Evolutionary conservation across 1,140 invertebrate species (phyloP).

Genomic region (Radopholus similis): DNA sequence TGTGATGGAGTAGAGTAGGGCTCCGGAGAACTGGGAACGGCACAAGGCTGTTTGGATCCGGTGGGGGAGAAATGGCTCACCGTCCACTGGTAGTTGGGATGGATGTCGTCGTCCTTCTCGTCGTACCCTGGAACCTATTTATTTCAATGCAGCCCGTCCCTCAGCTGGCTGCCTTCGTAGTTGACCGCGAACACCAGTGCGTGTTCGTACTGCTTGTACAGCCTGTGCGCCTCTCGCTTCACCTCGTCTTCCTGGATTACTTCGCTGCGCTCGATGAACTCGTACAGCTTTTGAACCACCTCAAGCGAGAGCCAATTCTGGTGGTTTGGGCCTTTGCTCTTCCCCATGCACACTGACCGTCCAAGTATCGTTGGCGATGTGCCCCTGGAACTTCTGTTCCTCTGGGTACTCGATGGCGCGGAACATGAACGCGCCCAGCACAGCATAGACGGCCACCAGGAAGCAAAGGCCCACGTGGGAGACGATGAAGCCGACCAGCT

Average conservation of each 20-base stretch:
- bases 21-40: slow-evolving; percentile 67
- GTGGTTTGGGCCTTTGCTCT: neutral
- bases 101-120: slow-evolving; percentile 68
- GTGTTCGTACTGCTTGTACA: slow-evolving; percentile 73
- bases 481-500: slow-evolving; percentile 13
- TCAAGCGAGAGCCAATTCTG: neutral
- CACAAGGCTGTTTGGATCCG: neutral
- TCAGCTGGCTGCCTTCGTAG: slow-evolving; percentile 63
- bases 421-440: slow-evolving; percentile 87
- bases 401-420: slow-evolving; percentile 68
- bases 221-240: slow-evolving; percentile 68
- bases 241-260: slow-evolving; percentile 75
- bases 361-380: slow-evolving; percentile 59
- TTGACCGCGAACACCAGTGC: slow-evolving; percentile 72
- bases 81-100: slow-evolving; percentile 67
- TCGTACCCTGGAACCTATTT: slow-evolving; percentile 68
- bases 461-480: slow-evolving; percentile 84
- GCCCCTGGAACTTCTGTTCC: slow-evolving; percentile 64
- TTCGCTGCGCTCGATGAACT: slow-evolving; percentile 66
- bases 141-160: neutral
- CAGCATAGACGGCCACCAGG: slow-evolving; percentile 86
- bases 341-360: slow-evolving; percentile 39
- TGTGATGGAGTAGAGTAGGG: slow-evolving; percentile 75
- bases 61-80: slow-evolving; percentile 1
- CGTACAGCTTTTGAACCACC: slow-evolving; percentile 43